A percentile compares a stretch with the other conserved stretches of the same genome.
phyloP scores from a whole-genome alignment of 2,113 vertebrate species.

The Montifringilla adamsi region DNA sequence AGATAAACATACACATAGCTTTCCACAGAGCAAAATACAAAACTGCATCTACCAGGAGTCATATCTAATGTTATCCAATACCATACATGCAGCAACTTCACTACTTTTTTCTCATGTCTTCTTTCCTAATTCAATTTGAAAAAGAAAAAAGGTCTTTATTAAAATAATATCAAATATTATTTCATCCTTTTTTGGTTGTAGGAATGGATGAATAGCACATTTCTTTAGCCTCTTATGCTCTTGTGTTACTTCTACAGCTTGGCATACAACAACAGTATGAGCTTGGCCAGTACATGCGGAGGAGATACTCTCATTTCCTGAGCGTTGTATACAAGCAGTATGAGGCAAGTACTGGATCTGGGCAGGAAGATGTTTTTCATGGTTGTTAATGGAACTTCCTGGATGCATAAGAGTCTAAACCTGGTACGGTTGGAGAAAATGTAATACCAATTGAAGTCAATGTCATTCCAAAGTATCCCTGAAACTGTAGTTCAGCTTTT shows the following conservation, averaged over 20 bases:
- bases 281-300: slow-evolving; percentile 76
- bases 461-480: not conserved
- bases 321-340: slow-evolving; percentile 67
- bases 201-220: not conserved
- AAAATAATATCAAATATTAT: not conserved
- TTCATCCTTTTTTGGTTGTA: not conserved
- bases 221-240: not conserved
- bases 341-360: slow-evolving; percentile 70
- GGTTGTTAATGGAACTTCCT: not conserved
- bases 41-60: not conserved
- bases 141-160: not conserved
- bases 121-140: not conserved
- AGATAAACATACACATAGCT: not conserved
- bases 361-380: not conserved
- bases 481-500: not conserved
- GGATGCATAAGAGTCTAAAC: not conserved
- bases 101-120: not conserved
- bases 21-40: not conserved
- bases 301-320: slow-evolving; percentile 77
- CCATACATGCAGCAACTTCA: not conserved
- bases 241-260: slow-evolving; percentile 68
- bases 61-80: not conserved
- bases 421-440: not conserved
- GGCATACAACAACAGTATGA: slow-evolving; percentile 82
- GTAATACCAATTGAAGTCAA: not conserved